Evolutionary conservation across 2,113 vertebrate genomes (phyloP).

Genomic region (Ellobius talpinus): DNA sequence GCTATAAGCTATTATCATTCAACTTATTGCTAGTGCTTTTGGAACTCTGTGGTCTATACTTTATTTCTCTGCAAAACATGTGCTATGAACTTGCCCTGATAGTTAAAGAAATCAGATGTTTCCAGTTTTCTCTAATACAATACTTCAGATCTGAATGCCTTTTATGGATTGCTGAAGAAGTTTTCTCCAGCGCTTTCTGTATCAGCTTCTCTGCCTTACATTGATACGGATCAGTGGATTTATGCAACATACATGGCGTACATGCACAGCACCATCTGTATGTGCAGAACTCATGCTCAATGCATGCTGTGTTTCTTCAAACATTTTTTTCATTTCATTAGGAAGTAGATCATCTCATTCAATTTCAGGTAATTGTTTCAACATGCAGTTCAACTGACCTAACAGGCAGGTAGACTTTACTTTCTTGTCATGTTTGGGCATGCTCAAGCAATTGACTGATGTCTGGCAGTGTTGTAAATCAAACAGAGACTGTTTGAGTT

Average conservation of each 20-base stretch:
- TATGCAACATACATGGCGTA: slow-evolving; percentile 62
- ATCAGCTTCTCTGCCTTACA: slow-evolving; percentile 38
- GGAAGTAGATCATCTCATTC: slow-evolving; percentile 63
- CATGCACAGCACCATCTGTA: not conserved
- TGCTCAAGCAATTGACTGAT: slow-evolving; percentile 77
- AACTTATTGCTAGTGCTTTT: slow-evolving; percentile 86
- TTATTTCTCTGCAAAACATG: slow-evolving; percentile 78
- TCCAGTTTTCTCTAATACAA: slow-evolving; percentile 68
- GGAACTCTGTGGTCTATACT: slow-evolving; percentile 77
- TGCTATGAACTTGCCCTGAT: slow-evolving; percentile 76
- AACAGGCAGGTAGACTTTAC: slow-evolving; percentile 74
- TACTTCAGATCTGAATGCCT: slow-evolving; percentile 70
- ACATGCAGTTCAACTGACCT: slow-evolving; percentile 73
- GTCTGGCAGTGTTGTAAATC: slow-evolving; percentile 77
- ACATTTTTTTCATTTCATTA: slow-evolving; percentile 56
- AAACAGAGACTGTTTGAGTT: slow-evolving; percentile 71
- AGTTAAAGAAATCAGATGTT: slow-evolving; percentile 78
- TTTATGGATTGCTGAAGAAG: slow-evolving; percentile 52
- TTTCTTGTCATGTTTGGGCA: slow-evolving; percentile 70
- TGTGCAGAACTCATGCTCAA: slow-evolving; percentile 43
- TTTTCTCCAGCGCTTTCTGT: slow-evolving; percentile 62
- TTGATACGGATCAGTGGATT: slow-evolving; percentile 39
- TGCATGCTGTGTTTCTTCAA: slow-evolving; percentile 72
- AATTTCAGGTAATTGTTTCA: slow-evolving; percentile 63
- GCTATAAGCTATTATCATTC: slow-evolving; percentile 82